Evolutionary conservation across 2,797 vertebrate genomes (phyloP).

Genomic region (Cynopterus sphinx): DNA sequence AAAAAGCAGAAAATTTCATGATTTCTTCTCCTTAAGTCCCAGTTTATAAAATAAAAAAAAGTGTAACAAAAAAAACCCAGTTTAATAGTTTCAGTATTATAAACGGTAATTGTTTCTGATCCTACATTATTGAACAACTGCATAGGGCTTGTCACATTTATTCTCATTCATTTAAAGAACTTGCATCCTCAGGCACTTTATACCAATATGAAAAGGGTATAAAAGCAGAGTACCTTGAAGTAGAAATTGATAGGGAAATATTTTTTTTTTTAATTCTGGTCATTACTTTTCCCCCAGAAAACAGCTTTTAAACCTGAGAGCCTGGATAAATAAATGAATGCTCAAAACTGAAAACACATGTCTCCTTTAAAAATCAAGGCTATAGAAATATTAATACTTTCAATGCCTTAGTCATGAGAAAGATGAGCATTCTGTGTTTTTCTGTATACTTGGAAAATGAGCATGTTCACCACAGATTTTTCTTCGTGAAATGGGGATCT

Average conservation of each 20-base stretch:
- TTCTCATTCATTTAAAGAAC: background rate
- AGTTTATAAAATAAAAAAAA: background rate
- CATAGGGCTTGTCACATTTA: background rate
- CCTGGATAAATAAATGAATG: background rate
- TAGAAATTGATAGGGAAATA: background rate
- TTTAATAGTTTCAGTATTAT: background rate
- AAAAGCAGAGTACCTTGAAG: background rate
- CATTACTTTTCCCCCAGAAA: background rate
- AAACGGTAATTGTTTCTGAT: background rate
- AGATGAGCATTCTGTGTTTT: background rate
- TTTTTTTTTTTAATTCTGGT: background rate
- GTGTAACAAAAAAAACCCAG: background rate
- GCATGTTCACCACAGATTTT: background rate
- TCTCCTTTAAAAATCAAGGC: background rate
- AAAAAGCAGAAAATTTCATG: conserved; percentile 28
- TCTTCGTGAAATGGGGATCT: background rate
- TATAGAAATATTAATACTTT: background rate
- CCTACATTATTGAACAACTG: background rate
- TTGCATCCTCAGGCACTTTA: background rate
- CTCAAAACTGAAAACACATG: background rate
- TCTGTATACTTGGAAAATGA: background rate
- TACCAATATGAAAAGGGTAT: background rate
- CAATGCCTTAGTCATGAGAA: background rate
- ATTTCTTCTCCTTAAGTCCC: background rate
- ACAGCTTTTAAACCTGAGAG: background rate